Evolutionary conservation across 2,113 vertebrate genomes (phyloP).

Genomic region (Platanista minor): DNA sequence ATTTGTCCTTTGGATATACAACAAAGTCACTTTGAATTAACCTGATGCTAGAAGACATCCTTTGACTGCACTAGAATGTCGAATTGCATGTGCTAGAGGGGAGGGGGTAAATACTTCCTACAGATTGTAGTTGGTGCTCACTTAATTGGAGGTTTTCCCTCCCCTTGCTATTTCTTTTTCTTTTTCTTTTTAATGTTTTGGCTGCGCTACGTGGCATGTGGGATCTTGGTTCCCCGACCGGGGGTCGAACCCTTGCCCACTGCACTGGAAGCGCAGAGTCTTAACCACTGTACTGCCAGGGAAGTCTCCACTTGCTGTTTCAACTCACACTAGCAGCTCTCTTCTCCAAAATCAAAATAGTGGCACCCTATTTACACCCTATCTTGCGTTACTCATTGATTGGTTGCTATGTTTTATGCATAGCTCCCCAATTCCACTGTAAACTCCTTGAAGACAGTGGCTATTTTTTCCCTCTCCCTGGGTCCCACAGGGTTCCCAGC

Average conservation of each 20-base stretch:
- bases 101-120: too few relatives aligned
- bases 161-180: too few relatives aligned
- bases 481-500: neutral
- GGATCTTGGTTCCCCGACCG: too few relatives aligned
- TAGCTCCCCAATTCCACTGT: neutral
- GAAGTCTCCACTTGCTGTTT: neutral
- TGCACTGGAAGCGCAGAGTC: too few relatives aligned
- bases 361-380: fast-evolving
- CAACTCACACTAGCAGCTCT: neutral
- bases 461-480: neutral
- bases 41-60: neutral
- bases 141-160: neutral
- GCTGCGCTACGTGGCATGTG: too few relatives aligned
- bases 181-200: too few relatives aligned
- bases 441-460: neutral
- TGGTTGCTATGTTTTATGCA: neutral
- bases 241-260: too few relatives aligned
- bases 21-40: neutral
- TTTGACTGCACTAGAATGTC: neutral
- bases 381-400: neutral
- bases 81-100: too few relatives aligned
- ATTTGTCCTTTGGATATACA: neutral
- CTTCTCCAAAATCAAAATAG: neutral
- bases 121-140: neutral
- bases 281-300: too few relatives aligned